Conservation (phyloP, 2,797 vertebrate species). For the Myripristis jacobus region DNA sequence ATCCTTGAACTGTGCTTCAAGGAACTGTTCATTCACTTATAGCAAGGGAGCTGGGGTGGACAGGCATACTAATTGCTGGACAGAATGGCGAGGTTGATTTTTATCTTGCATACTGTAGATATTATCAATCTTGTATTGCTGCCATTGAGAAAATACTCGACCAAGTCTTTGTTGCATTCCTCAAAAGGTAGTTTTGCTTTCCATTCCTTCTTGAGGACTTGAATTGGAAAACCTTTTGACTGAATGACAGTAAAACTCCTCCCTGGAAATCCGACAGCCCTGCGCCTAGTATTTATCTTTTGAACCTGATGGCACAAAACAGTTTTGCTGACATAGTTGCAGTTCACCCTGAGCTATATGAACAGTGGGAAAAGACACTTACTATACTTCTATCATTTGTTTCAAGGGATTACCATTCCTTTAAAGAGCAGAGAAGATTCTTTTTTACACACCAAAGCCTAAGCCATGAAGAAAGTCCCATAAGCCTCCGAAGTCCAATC, state of each 20-base stretch:
- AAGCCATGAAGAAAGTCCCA: constrained; percentile 6
- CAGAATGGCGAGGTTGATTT: constrained; percentile 22
- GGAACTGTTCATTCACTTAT: constrained; percentile 25
- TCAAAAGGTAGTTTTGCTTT: constrained; percentile 33
- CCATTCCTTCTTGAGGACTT: constrained; percentile 37
- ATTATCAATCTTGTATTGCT: constrained; percentile 7
- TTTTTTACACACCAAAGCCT: constrained; percentile 17
- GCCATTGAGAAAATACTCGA: constrained; percentile 12
- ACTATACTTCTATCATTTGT: constrained; percentile 29
- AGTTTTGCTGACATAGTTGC: constrained; percentile 26
- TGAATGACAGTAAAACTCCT: constrained; percentile 31
- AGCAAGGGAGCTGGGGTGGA: constrained; percentile 7
- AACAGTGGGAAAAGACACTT: constrained; percentile 14
- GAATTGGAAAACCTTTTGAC: constrained; percentile 22
- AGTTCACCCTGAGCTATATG: constrained; percentile 28
- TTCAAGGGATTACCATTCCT: constrained; percentile 30
- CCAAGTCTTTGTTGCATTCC: neutral
- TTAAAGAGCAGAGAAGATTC: constrained; percentile 6
- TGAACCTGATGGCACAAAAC: constrained; percentile 46
- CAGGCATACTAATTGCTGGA: constrained; percentile 12
- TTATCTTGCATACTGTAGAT: constrained; percentile 16
- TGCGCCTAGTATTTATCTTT: constrained; percentile 58
- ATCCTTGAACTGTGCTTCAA: constrained; percentile 61
- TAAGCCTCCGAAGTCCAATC: constrained; percentile 8
- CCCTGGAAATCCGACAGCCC: constrained; percentile 21